Evolutionary conservation across 53 echinoderm and acorn worm genomes (phyloP).

Genomic region (Crossaster papposus): DNA sequence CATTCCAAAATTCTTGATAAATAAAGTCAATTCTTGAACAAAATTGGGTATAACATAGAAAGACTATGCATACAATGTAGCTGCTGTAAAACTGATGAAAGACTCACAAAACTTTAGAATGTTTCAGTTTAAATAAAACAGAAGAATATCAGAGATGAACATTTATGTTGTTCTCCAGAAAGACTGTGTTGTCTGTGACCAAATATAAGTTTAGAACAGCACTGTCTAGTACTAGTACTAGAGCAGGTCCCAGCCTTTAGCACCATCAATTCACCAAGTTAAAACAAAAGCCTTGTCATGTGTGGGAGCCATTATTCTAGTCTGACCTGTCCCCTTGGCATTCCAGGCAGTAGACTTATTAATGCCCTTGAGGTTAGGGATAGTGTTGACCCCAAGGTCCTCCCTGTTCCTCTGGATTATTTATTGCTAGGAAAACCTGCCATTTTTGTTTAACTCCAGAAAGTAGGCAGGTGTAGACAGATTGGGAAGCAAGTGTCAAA

Average conservation of each 20-base stretch:
- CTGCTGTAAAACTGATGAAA: background rate
- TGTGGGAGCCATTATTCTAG: conserved; percentile 15
- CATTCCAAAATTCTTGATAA: background rate
- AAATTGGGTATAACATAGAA: background rate
- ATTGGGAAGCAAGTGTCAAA: background rate
- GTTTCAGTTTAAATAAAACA: background rate
- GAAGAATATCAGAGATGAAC: background rate
- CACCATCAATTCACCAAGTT: background rate
- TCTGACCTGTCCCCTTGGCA: background rate
- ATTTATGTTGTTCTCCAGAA: background rate
- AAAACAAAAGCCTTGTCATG: background rate
- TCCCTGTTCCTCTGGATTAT: background rate
- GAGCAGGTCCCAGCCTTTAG: background rate
- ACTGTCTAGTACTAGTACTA: too few species aligned
- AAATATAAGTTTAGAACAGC: background rate
- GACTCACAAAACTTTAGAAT: background rate
- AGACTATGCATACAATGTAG: background rate
- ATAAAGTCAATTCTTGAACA: background rate
- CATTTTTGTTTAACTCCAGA: background rate
- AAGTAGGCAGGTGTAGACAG: background rate
- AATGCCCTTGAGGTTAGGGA: conserved; percentile 4
- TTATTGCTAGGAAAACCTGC: conserved; percentile 11
- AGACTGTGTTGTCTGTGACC: background rate
- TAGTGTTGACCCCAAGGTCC: conserved; percentile 6
- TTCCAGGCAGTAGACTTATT: background rate